These are phyloP conservation scores for Procambarus clarkii DNA, from an alignment of 1,140 invertebrate genomes.

Conservation along the genomic window DNA sequence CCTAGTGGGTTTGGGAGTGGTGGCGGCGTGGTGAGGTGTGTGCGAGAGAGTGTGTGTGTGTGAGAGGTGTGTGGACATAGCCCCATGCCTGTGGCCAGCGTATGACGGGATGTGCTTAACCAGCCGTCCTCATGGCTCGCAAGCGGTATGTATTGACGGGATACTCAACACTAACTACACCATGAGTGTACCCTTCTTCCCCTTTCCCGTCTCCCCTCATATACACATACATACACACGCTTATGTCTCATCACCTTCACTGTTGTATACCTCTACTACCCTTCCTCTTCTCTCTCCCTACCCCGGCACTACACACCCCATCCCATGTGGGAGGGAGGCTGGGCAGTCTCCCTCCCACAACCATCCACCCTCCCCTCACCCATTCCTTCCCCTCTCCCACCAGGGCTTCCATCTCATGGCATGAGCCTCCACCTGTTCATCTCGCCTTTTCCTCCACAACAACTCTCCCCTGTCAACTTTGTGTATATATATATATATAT, in stretches of 20 bases:
- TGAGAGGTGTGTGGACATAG: background rate
- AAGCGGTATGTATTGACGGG: slow-evolving; percentile 55
- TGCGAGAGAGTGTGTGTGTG: slow-evolving; percentile 15
- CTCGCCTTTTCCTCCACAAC: no score
- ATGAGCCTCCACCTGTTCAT: no score
- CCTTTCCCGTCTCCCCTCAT: background rate
- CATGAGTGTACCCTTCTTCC: background rate
- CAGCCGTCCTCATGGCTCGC: slow-evolving; percentile 52
- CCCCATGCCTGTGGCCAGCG: slow-evolving; percentile 8
- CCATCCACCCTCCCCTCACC: no score
- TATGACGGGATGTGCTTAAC: slow-evolving; percentile 51
- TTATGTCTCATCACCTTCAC: background rate
- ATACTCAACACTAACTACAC: slow-evolving; percentile 53
- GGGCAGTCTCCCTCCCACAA: no score
- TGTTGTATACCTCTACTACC: no score
- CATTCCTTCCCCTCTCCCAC: no score
- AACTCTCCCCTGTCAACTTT: background rate
- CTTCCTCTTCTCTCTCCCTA: no score
- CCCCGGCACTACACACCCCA: no score
- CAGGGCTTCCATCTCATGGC: no score
- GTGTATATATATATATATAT: slow-evolving; percentile 12
- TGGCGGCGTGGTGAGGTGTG: slow-evolving; percentile 4
- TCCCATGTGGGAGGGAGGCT: no score
- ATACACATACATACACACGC: background rate
- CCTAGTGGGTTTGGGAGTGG: slow-evolving; percentile 24